phyloP scores from a whole-genome alignment of 35 echinoderm and acorn worm genomes.

The Heliocidaris tuberculata region DNA sequence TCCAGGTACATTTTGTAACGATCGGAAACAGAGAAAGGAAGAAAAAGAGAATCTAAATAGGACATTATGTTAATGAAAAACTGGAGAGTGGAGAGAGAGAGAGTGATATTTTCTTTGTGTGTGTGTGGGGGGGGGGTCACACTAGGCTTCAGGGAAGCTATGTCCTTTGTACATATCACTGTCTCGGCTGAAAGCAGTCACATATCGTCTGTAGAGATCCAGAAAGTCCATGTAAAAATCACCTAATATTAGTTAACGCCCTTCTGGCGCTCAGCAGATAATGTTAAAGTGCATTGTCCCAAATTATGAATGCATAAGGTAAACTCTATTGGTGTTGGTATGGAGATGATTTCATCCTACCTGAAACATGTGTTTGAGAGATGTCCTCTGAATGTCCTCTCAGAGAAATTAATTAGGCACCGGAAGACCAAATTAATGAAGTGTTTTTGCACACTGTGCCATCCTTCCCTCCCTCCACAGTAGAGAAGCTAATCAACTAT shows the following conservation, averaged over 20 bases:
- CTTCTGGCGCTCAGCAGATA: too few species aligned
- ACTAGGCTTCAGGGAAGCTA: too few species aligned
- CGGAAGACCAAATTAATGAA: constrained; percentile 4
- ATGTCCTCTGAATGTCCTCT: background rate
- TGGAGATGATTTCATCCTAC: background rate
- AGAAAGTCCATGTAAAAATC: too few species aligned
- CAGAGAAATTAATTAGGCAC: constrained; percentile 17
- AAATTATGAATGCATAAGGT: background rate
- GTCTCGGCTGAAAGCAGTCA: background rate
- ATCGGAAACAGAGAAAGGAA: background rate
- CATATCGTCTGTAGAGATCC: background rate
- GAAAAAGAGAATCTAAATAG: background rate
- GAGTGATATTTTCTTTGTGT: background rate
- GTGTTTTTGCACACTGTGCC: constrained; percentile 1
- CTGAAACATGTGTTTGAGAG: background rate
- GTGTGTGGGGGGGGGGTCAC: too few species aligned
- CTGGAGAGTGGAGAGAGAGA: background rate
- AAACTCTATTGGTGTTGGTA: background rate
- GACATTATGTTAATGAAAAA: background rate
- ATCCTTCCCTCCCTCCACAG: background rate
- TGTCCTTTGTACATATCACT: background rate
- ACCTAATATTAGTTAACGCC: too few species aligned
- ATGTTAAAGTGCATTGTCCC: background rate
- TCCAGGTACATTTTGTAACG: background rate
- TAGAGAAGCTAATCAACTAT: background rate